phyloP scores from a whole-genome alignment of 2,888 invertebrate genomes.

The Hedya salicella region DNA sequence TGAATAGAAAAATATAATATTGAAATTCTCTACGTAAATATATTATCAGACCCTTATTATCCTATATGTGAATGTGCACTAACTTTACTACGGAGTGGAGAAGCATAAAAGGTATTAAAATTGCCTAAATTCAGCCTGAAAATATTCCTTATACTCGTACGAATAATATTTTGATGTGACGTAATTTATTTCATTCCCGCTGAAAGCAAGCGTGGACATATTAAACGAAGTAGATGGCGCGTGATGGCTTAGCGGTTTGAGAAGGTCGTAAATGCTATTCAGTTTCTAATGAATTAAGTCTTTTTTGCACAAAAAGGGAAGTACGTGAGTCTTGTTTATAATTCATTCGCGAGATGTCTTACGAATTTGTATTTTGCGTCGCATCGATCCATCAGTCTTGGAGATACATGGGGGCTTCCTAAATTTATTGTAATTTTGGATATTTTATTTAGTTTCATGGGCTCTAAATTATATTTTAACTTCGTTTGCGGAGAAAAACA shows the following conservation, averaged over 20 bases:
- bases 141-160: conserved; percentile 17
- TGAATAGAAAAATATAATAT: too few species aligned
- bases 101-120: background rate
- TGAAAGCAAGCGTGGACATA: conserved; percentile 38
- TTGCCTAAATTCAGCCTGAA: conserved; percentile 1
- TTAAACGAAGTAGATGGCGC: conserved; percentile 44
- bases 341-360: conserved; percentile 58
- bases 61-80: background rate
- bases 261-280: background rate
- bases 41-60: too few species aligned
- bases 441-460: background rate
- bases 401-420: conserved; percentile 7
- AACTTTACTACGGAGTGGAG: too few species aligned
- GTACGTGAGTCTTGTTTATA: conserved; percentile 59
- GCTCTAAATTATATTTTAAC: too few species aligned
- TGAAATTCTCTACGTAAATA: too few species aligned
- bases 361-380: conserved; percentile 38
- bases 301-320: background rate
- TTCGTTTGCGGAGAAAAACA: too few species aligned
- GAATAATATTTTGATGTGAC: conserved; percentile 39
- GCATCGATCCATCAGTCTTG: conserved; percentile 26
- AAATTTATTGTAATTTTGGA: conserved; percentile 9
- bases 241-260: conserved; percentile 29
- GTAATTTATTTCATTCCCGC: conserved; percentile 36
- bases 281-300: background rate